Percentiles rank a stretch among this genome's conserved stretches.
These are phyloP conservation scores for Himalopsyche kuldschensis DNA, from an alignment of 2,888 invertebrate genomes.

Conservation along the genomic window DNA sequence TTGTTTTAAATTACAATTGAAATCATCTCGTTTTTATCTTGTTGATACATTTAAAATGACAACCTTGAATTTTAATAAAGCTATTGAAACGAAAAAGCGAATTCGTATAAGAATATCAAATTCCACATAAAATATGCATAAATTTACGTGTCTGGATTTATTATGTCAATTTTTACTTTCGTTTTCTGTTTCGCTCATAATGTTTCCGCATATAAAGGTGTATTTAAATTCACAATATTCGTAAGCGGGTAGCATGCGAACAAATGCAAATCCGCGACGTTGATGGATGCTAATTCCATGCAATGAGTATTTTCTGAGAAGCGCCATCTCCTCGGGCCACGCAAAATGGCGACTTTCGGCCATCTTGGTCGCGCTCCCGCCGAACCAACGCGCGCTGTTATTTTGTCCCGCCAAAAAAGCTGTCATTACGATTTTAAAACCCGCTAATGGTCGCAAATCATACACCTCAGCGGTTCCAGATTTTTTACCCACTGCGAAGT, in stretches of 20 bases:
- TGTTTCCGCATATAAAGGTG: background rate
- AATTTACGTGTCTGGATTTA: background rate
- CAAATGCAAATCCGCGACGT: background rate
- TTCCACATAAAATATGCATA: background rate
- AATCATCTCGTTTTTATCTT: no score
- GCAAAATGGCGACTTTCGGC: slow-evolving; percentile 6
- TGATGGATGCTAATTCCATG: slow-evolving; percentile 1
- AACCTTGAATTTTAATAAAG: background rate
- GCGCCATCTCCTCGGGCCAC: background rate
- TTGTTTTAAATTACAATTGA: no score
- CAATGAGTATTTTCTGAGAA: slow-evolving; percentile 3
- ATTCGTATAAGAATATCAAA: background rate
- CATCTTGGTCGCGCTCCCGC: background rate
- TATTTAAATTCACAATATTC: background rate
- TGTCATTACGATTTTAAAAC: slow-evolving; percentile 13
- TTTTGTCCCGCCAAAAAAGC: slow-evolving; percentile 14
- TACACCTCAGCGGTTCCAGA: background rate
- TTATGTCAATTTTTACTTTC: background rate
- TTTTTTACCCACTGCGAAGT: background rate
- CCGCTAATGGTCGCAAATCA: slow-evolving; percentile 6
- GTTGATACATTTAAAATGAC: background rate
- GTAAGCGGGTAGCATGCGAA: background rate
- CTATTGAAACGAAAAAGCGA: background rate
- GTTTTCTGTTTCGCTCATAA: background rate
- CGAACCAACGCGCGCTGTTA: background rate